These are phyloP conservation scores for Tenthredo distinguenda DNA, from an alignment of 2,888 invertebrate genomes.

Conservation along the genomic window DNA sequence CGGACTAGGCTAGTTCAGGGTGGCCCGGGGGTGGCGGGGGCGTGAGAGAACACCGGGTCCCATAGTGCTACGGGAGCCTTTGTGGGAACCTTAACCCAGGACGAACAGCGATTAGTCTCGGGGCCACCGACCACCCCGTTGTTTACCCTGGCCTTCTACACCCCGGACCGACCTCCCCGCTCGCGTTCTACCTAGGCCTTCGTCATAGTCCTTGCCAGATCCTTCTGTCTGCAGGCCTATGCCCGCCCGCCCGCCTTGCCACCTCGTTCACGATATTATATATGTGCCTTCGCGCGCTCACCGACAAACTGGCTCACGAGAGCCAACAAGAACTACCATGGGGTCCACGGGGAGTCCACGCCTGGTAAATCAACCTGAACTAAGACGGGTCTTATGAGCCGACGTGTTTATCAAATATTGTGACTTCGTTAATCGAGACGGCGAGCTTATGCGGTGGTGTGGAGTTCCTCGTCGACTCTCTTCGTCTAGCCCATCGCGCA, in stretches of 20 bases:
- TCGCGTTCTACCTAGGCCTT: conserved; percentile 29
- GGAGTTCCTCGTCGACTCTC: conserved; percentile 18
- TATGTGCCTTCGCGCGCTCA: conserved; percentile 64
- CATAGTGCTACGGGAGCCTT: conserved; percentile 64
- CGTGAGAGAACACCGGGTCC: conserved; percentile 68
- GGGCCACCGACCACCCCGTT: conserved; percentile 66
- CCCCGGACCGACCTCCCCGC: conserved; percentile 46
- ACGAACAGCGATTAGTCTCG: conserved; percentile 71
- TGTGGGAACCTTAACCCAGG: conserved; percentile 70
- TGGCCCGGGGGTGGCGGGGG: conserved; percentile 58
- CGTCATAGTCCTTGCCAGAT: conserved; percentile 48
- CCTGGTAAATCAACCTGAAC: conserved; percentile 32
- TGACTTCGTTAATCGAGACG: conserved; percentile 31
- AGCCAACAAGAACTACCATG: conserved; percentile 47
- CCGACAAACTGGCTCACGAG: conserved; percentile 51
- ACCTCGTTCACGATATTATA: conserved; percentile 70
- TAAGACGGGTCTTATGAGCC: background rate
- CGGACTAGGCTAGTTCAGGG: conserved; percentile 58
- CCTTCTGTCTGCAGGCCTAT: conserved; percentile 44
- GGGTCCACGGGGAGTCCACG: conserved; percentile 23
- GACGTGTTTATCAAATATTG: conserved; percentile 46
- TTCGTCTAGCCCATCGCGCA: background rate
- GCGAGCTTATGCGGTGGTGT: background rate
- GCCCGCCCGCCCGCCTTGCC: conserved; percentile 62
- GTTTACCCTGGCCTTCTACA: conserved; percentile 68